A percentile compares a stretch with the other conserved stretches of the same genome.
These are phyloP conservation scores for Burhinus bistriatus DNA, from an alignment of 2,113 vertebrate species.

Conservation along the genomic window DNA sequence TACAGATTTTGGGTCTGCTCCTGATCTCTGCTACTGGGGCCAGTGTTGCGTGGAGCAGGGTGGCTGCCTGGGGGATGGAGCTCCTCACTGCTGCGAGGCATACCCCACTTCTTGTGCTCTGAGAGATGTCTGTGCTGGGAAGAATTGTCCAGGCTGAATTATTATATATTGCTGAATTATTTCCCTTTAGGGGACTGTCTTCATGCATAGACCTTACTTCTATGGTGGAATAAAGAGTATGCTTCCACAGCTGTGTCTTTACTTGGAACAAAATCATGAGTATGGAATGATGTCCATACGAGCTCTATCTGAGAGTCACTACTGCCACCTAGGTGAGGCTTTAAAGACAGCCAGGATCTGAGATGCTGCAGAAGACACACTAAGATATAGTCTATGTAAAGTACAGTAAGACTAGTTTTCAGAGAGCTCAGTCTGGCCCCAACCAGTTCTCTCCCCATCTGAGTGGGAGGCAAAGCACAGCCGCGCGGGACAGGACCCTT, in stretches of 20 bases:
- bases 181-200: neutral
- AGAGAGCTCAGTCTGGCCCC: neutral
- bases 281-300: neutral
- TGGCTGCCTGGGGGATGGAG: neutral
- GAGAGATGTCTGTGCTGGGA: neutral
- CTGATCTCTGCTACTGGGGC: neutral
- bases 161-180: neutral
- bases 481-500: rapidly evolving
- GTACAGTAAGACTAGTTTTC: neutral
- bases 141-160: neutral
- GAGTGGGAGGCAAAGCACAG: neutral
- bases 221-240: neutral
- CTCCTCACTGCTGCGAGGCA: neutral
- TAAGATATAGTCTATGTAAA: neutral
- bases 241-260: neutral
- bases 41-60: neutral
- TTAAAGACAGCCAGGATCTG: neutral
- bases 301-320: neutral
- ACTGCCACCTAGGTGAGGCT: slow-evolving; percentile 35
- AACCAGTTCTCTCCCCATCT: neutral
- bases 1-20: neutral
- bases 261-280: neutral
- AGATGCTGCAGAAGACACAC: neutral
- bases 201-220: neutral
- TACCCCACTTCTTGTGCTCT: neutral